A percentile compares a stretch with the other conserved stretches of the same genome.
Evolutionary conservation across 2,888 invertebrate species (phyloP).

Genomic region (Noctua pronuba): DNA sequence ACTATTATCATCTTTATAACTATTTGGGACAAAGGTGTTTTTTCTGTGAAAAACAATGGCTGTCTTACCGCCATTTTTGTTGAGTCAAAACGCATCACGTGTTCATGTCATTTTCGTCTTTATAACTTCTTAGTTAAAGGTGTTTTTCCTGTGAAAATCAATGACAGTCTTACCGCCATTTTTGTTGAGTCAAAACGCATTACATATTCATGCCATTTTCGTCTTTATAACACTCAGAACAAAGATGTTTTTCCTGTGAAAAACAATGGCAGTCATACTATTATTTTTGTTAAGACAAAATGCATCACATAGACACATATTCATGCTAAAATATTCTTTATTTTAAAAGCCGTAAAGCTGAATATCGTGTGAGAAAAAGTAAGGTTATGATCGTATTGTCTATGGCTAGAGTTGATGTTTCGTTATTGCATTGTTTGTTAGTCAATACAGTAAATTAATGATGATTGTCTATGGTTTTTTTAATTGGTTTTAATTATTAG

Average conservation of each 20-base stretch:
- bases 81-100: neutral
- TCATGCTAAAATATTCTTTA: constrained; percentile 24
- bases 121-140: rapidly evolving
- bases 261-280: neutral
- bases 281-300: neutral
- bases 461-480: constrained; percentile 24
- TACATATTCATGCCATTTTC: neutral
- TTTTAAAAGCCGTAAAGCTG: rapidly evolving
- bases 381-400: constrained; percentile 40
- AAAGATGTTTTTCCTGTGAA: constrained; percentile 10
- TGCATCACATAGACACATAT: neutral
- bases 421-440: constrained; percentile 45
- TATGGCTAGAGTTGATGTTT: constrained; percentile 26
- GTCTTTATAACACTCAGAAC: neutral
- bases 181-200: neutral
- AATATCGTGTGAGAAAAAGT: neutral
- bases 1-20: neutral
- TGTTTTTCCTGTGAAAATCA: constrained; percentile 9
- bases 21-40: neutral
- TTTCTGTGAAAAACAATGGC: neutral
- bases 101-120: neutral
- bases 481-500: constrained; percentile 6
- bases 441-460: constrained; percentile 20
- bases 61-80: neutral
- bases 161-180: neutral